Evolutionary conservation across 2,888 invertebrate genomes (phyloP).

Genomic region (Caenorhabditis sp.): DNA sequence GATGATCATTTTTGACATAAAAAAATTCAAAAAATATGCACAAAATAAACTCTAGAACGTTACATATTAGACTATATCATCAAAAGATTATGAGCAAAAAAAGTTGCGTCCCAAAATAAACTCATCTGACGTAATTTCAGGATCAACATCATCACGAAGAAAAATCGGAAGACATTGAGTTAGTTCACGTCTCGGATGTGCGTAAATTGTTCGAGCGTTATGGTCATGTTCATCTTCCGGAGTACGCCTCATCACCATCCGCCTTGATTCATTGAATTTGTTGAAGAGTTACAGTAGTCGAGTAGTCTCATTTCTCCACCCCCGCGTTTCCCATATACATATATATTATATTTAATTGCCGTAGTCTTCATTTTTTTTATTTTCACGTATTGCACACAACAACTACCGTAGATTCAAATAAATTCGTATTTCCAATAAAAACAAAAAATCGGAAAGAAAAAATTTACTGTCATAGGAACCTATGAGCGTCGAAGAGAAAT

Average conservation of each 20-base stretch:
- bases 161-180: slow-evolving; percentile 12
- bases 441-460: too few species aligned
- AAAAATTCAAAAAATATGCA: neutral
- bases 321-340: neutral
- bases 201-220: slow-evolving; percentile 30
- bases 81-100: too few species aligned
- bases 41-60: too few species aligned
- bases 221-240: slow-evolving; percentile 39
- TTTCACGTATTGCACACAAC: neutral
- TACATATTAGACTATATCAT: too few species aligned
- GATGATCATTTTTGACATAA: neutral
- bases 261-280: slow-evolving; percentile 28
- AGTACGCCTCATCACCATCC: slow-evolving; percentile 34
- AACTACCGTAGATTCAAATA: neutral
- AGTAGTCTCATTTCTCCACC: neutral
- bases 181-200: slow-evolving; percentile 26
- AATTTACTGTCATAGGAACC: too few species aligned
- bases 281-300: neutral
- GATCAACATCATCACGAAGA: slow-evolving; percentile 2
- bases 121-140: neutral
- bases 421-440: neutral
- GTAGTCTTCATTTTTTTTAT: neutral
- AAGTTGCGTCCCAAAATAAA: too few species aligned
- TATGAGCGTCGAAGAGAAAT: too few species aligned
- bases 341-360: neutral